Conservation (phyloP, 2,113 vertebrate species). For the Panurus biarmicus region DNA sequence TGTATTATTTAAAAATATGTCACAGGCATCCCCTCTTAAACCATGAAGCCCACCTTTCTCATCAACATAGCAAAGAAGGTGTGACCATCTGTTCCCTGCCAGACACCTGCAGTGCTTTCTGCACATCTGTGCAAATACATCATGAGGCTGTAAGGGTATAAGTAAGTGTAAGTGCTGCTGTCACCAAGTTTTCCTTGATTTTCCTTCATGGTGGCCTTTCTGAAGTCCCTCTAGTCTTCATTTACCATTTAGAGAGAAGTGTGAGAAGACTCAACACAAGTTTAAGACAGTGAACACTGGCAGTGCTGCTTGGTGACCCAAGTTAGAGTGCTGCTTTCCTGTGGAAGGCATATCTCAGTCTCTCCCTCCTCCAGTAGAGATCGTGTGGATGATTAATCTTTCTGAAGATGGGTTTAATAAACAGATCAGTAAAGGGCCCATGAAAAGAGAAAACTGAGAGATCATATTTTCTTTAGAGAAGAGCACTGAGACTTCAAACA, state of each 20-base stretch:
- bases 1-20: neutral
- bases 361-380: neutral
- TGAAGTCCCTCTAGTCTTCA: neutral
- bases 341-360: fast-evolving
- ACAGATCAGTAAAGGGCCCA: neutral
- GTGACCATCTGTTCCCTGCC: neutral
- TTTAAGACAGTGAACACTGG: neutral
- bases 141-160: neutral
- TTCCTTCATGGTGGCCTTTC: neutral
- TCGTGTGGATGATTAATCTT: neutral
- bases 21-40: neutral
- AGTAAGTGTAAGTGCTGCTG: fast-evolving
- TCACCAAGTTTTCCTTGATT: neutral
- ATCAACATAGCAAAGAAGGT: neutral
- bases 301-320: neutral
- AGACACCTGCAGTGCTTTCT: neutral
- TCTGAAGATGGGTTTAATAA: neutral
- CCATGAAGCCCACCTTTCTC: neutral
- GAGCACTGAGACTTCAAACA: neutral
- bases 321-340: neutral
- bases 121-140: neutral
- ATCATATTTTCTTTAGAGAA: neutral
- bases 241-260: neutral
- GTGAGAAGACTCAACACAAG: neutral
- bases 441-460: neutral